These are phyloP conservation scores for Corvus moneduloides DNA, from an alignment of 2,113 vertebrate species.

Conservation along the genomic window DNA sequence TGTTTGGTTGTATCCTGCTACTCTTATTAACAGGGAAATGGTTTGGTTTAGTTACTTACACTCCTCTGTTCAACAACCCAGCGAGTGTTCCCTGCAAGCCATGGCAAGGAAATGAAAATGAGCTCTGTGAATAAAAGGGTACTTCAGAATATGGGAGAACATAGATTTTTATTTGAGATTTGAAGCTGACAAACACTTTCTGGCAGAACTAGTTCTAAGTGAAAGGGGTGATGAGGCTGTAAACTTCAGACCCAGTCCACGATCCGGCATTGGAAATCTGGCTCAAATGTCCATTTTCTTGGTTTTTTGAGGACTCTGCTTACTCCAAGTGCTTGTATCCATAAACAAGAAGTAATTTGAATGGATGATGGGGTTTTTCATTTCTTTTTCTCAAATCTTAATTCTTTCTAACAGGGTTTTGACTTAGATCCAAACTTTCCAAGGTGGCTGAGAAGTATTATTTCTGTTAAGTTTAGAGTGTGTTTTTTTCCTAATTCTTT, in stretches of 20 bases:
- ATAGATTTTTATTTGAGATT: not conserved
- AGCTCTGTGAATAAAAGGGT: not conserved
- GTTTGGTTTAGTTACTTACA: constrained; percentile 34
- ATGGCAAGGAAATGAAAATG: constrained; percentile 22
- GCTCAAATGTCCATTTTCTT: not conserved
- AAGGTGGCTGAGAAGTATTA: not conserved
- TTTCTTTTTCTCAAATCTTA: not conserved
- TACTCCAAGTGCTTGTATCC: not conserved
- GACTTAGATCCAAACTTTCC: not conserved
- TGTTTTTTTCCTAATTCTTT: not conserved
- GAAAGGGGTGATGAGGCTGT: not conserved
- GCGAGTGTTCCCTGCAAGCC: not conserved
- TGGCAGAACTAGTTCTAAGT: not conserved
- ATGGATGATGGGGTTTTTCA: rapidly evolving
- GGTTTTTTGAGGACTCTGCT: not conserved
- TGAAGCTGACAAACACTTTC: not conserved
- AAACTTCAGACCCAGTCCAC: not conserved
- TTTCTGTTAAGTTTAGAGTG: not conserved
- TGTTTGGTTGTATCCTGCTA: not conserved
- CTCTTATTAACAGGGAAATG: constrained; percentile 3
- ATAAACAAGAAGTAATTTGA: constrained; percentile 13
- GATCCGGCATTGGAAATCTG: not conserved
- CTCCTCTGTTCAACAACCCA: not conserved
- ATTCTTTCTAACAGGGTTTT: not conserved
- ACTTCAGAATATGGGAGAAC: not conserved